Evolutionary conservation across 2,888 invertebrate genomes (phyloP).

Genomic region (Schrankia costaestrigalis): DNA sequence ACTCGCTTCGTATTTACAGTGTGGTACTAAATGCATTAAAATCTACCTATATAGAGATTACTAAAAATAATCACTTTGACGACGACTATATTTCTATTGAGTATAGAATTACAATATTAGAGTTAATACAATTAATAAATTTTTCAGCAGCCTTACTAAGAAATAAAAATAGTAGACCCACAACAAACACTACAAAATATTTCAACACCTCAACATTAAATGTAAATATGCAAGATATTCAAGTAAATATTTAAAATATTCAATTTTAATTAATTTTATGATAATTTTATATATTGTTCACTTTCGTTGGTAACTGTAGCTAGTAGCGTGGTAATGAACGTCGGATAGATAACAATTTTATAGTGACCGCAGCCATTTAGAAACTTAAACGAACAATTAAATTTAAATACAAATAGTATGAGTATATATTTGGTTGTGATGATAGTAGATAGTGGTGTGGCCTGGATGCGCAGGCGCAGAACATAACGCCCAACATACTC

Average conservation of each 20-base stretch:
- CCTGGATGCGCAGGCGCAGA: constrained; percentile 44
- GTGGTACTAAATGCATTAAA: constrained; percentile 6
- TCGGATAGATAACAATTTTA: constrained; percentile 21
- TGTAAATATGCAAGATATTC: too few species aligned
- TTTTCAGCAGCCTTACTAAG: too few species aligned
- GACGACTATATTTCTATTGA: not conserved
- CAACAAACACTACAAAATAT: too few species aligned
- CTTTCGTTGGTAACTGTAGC: constrained; percentile 31
- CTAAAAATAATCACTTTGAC: not conserved
- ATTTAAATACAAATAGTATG: constrained; percentile 32
- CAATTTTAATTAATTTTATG: constrained; percentile 7
- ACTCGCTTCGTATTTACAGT: too few species aligned
- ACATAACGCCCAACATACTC: not conserved
- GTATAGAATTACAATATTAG: not conserved
- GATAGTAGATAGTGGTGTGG: constrained; percentile 23
- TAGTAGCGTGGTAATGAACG: constrained; percentile 16
- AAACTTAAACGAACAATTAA: constrained; percentile 34
- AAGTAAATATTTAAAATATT: not conserved
- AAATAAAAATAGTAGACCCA: too few species aligned
- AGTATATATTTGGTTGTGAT: constrained; percentile 29
- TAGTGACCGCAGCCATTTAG: constrained; percentile 19
- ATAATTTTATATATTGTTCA: constrained; percentile 21
- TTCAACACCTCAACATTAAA: too few species aligned
- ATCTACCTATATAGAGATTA: not conserved
- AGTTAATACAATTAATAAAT: too few species aligned